phyloP scores from a whole-genome alignment of 2,888 invertebrate genomes.

The Criorhina ranunculi region DNA sequence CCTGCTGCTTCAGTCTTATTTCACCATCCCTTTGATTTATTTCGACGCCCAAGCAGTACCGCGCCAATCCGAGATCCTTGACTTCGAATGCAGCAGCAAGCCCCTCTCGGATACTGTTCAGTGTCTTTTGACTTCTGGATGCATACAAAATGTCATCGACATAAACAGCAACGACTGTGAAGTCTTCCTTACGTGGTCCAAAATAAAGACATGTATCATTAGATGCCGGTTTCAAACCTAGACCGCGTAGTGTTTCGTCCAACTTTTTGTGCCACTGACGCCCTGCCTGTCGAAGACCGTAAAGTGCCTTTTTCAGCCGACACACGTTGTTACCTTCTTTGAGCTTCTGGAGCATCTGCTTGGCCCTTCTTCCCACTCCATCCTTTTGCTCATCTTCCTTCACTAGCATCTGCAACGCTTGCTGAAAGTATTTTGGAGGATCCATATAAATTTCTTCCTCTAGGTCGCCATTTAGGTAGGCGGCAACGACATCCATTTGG shows the following conservation, averaged over 20 bases:
- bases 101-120: conserved; percentile 12
- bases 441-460: conserved; percentile 60
- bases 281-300: conserved; percentile 35
- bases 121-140: conserved; percentile 25
- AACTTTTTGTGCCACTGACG: conserved; percentile 38
- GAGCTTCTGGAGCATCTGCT: conserved; percentile 33
- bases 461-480: conserved; percentile 39
- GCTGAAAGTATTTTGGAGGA: conserved; percentile 32
- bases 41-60: conserved; percentile 34
- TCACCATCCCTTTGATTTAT: conserved; percentile 31
- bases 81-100: conserved; percentile 32
- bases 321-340: conserved; percentile 28
- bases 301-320: conserved; percentile 24
- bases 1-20: conserved; percentile 30
- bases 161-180: conserved; percentile 34
- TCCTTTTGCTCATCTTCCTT: too few species aligned
- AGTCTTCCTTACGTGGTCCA: background rate
- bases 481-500: conserved; percentile 30
- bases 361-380: conserved; percentile 32
- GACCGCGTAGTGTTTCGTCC: background rate
- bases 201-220: conserved; percentile 25
- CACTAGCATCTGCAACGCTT: too few species aligned
- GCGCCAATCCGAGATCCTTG: conserved; percentile 37
- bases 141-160: conserved; percentile 32
- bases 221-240: conserved; percentile 23